Base-by-base conservation (phyloP, 1,140 invertebrate species). In the Agrypnia vestita region DNA sequence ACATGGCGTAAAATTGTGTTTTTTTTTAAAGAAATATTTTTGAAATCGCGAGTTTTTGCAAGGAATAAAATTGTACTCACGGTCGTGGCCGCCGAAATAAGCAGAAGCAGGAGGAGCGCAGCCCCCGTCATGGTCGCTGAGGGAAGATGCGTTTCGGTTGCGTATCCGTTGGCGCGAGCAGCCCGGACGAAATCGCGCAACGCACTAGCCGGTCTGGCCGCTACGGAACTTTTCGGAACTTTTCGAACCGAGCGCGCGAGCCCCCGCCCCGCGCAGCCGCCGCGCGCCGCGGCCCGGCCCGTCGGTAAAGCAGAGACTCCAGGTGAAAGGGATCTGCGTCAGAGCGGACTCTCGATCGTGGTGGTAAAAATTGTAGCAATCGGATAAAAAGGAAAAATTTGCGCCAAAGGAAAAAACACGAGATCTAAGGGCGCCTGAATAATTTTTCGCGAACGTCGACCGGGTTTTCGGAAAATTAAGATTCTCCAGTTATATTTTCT, bases 211-310 rank as follows among this genome's bases (percentile, higher is more conserved):
- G 61, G 10, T 13, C 25, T 15, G 35, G 61, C 61, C 21, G 61
- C 35, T 35, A n/a, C 64, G 64, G 61, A 62, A 62, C 64, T 46
- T 69, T 47, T 69, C 64, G 64, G 64, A 47, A 69, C 43, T 69
- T 69, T 69, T 62, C 61, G 61, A 62, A 62, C 25, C 9, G 13
- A 62, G 61, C 61, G 61, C 61, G 61, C 35, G 64, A 12, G n/a
- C 13, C 64, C 15, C n/a, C 64, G 35, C 62, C 44, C 15, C 61
- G 44, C 43, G 44, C 64, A 62, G 61, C 61, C 61, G 12, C 61
- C 25, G 13, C 25, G 61, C 11, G 25, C 61, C 19, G 13, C 61
- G 61, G 11, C 19, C 13, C 61, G 25, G 6, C 25, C 25, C 0
- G 61, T 62, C 61, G 61, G 61, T 62, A 62, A 62, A 62, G 25